phyloP scores from a whole-genome alignment of 2,113 vertebrate species.

The Hippolais icterina region DNA sequence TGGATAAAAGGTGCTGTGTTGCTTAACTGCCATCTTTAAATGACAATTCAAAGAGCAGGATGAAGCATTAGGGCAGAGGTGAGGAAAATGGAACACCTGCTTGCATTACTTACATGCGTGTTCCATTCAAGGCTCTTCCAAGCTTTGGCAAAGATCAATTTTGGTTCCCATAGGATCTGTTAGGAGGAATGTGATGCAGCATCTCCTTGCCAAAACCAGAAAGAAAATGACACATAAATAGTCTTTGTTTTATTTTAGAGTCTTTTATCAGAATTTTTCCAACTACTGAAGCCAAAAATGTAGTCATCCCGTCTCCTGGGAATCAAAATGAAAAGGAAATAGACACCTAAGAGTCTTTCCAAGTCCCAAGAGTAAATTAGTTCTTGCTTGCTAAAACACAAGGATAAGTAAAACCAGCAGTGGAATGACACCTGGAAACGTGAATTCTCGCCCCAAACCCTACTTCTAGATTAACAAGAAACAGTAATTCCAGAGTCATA shows the following conservation, averaged over 20 bases:
- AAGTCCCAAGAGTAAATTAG: neutral
- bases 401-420: neutral
- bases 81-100: neutral
- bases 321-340: neutral
- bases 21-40: neutral
- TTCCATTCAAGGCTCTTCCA: neutral
- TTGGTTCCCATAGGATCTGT: neutral
- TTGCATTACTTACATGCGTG: neutral
- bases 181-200: neutral
- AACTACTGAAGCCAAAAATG: neutral
- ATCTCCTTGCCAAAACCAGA: neutral
- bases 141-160: neutral
- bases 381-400: neutral
- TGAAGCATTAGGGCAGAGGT: neutral
- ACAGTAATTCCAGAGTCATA: neutral
- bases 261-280: neutral
- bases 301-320: neutral
- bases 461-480: neutral
- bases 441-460: neutral
- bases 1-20: neutral
- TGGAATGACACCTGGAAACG: neutral
- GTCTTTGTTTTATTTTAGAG: neutral
- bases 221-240: neutral
- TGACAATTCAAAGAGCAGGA: neutral
- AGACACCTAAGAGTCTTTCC: neutral